Evolutionary conservation across 2,888 invertebrate genomes (phyloP).

Genomic region (Brachypalpus laphriformis): DNA sequence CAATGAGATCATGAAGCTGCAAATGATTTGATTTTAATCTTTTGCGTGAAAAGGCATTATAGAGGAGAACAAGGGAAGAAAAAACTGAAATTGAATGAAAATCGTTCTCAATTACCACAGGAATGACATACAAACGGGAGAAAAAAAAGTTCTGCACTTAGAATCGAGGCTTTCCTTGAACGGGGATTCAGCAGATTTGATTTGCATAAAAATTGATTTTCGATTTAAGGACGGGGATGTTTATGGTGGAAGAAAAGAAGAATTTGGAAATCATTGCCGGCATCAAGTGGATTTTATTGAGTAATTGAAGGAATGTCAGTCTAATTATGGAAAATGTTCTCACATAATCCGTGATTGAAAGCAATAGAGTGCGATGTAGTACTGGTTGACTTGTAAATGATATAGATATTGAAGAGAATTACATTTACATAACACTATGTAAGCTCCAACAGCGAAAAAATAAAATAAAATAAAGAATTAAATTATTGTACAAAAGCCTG

Average conservation of each 20-base stretch:
- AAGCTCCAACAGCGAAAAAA: too few relatives aligned
- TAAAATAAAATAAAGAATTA: too few relatives aligned
- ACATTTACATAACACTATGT: too few relatives aligned
- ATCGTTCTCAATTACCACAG: slow-evolving; percentile 41
- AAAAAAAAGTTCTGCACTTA: background rate
- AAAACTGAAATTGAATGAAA: slow-evolving; percentile 49
- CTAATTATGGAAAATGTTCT: slow-evolving; percentile 24
- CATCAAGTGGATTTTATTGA: background rate
- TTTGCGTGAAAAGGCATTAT: background rate
- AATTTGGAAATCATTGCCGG: background rate
- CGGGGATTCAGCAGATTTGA: background rate
- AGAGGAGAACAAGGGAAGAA: background rate
- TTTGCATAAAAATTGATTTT: slow-evolving; percentile 33
- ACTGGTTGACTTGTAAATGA: background rate
- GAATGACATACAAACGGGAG: slow-evolving; percentile 3
- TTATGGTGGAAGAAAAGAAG: background rate
- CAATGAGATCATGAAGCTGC: slow-evolving; percentile 48
- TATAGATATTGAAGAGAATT: background rate
- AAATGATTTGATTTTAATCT: slow-evolving; percentile 49
- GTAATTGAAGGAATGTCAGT: slow-evolving; percentile 11
- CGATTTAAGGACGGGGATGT: background rate
- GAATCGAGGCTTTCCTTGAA: background rate
- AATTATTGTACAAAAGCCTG: too few relatives aligned
- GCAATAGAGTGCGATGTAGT: background rate
- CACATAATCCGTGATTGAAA: background rate